phyloP scores from a whole-genome alignment of 2,888 invertebrate genomes.

The Nemotelus nigrinus region DNA sequence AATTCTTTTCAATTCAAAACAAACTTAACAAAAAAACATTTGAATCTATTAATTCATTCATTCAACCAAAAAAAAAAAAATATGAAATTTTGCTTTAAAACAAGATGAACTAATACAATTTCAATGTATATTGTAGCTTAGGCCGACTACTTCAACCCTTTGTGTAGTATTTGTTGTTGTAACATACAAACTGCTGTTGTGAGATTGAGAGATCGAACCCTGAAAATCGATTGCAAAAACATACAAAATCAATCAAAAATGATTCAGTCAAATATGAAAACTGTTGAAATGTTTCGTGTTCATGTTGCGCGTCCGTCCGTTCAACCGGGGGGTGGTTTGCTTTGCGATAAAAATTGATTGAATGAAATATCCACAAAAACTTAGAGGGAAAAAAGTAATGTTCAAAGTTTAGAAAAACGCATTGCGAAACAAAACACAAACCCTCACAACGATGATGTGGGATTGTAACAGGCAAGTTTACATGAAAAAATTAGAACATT shows the following conservation, averaged over 20 bases:
- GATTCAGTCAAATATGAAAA: constrained; percentile 6
- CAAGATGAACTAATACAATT: constrained; percentile 49
- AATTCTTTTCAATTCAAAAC: no score
- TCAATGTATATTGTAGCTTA: constrained; percentile 52
- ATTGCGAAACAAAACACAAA: constrained; percentile 14
- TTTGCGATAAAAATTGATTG: no score
- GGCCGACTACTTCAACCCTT: constrained; percentile 49
- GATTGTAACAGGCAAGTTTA: constrained; percentile 49
- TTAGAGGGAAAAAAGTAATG: neutral
- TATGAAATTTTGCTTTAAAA: constrained; percentile 1
- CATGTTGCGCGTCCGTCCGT: no score
- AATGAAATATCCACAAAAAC: neutral
- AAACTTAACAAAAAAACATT: no score
- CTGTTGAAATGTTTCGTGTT: neutral
- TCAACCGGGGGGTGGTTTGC: no score
- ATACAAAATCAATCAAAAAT: constrained; percentile 8
- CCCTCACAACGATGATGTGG: constrained; percentile 44
- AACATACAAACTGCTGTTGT: constrained; percentile 51
- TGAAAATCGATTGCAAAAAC: constrained; percentile 38
- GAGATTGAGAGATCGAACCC: constrained; percentile 47
- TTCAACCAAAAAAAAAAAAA: no score
- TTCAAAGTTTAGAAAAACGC: neutral
- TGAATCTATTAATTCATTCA: no score
- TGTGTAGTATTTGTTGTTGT: constrained; percentile 47
- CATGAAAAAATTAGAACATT: constrained; percentile 44